phyloP scores from a whole-genome alignment of 2,797 vertebrate species.

The Simalia tracyae region DNA sequence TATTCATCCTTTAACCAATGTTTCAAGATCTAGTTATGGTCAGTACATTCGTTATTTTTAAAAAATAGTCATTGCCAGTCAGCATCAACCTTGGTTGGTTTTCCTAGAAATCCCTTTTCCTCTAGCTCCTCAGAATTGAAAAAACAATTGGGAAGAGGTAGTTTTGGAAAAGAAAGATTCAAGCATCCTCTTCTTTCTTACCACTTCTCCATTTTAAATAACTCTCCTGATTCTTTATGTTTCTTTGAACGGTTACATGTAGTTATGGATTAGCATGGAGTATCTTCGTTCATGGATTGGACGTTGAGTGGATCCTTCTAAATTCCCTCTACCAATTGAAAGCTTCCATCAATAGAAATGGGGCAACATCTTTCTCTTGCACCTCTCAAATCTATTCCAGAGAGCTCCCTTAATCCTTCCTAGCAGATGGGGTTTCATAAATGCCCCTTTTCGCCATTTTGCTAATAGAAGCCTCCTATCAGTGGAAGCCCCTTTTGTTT shows the following conservation, averaged over 20 bases:
- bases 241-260: not conserved
- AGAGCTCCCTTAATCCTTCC: not conserved
- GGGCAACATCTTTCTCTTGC: not conserved
- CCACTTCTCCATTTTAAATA: conserved; percentile 13
- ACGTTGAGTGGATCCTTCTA: not conserved
- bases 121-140: not conserved
- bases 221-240: not conserved
- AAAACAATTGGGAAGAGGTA: not conserved
- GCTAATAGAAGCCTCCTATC: not conserved
- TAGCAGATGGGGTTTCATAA: not conserved
- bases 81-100: not conserved
- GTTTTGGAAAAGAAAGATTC: not conserved
- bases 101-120: not conserved
- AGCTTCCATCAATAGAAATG: not conserved
- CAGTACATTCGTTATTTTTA: not conserved
- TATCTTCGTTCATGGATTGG: not conserved
- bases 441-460: not conserved
- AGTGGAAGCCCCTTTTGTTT: not conserved
- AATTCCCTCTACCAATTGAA: not conserved
- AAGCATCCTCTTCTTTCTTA: not conserved
- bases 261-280: not conserved
- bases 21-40: not conserved
- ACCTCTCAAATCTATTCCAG: not conserved
- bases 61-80: not conserved
- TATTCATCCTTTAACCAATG: not conserved